A percentile compares a stretch with the other conserved stretches of the same genome.
phyloP scores from a whole-genome alignment of 2,113 vertebrate species.

The human (Homo sapiens) region GRCh38 chr18:68317501-68318000 shows the following conservation, averaged over 20 bases:
- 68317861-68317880: neutral
- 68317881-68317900: neutral
- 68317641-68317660: neutral
- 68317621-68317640: neutral
- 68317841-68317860: neutral
- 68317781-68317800: accelerated
- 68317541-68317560: neutral
- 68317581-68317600: neutral
- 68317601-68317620: neutral
- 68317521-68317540: neutral
- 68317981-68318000: neutral
- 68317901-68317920: neutral
- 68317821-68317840: too few species aligned
- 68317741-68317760: neutral
- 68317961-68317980: neutral
- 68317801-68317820: neutral
- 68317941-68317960: neutral
- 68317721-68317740: neutral
- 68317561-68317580: neutral
- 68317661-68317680: neutral
- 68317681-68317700: neutral
- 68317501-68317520: neutral
- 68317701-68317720: neutral
- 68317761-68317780: neutral
- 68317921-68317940: neutral